Evolutionary conservation across 2,797 vertebrate genomes (phyloP).

Genomic region (Rhadinocentrus ornatus): DNA sequence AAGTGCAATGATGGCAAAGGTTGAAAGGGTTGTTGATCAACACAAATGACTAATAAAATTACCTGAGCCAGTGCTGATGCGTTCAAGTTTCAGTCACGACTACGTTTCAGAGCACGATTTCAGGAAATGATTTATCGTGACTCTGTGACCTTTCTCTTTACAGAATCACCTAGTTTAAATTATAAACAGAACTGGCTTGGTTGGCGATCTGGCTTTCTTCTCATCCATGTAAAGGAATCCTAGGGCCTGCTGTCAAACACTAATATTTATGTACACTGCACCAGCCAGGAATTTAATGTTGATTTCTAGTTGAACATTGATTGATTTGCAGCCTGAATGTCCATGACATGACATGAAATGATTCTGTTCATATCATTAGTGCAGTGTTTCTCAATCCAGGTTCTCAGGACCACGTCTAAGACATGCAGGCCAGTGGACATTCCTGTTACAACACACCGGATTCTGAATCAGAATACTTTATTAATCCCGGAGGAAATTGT

Average conservation of each 20-base stretch:
- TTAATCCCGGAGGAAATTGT: too few relatives aligned
- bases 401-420: too few relatives aligned
- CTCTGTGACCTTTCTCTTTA: slow-evolving; percentile 7
- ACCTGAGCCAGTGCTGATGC: slow-evolving; percentile 16
- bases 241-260: background rate
- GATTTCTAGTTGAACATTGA: too few relatives aligned
- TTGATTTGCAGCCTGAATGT: background rate
- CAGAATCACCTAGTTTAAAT: background rate
- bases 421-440: too few relatives aligned
- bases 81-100: slow-evolving; percentile 10
- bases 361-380: background rate
- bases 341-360: background rate
- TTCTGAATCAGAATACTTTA: too few relatives aligned
- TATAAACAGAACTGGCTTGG: background rate
- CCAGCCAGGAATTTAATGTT: background rate
- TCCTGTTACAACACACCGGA: too few relatives aligned
- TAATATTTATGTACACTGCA: background rate
- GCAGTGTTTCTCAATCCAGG: too few relatives aligned
- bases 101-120: background rate
- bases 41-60: slow-evolving; percentile 65
- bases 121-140: slow-evolving; percentile 3
- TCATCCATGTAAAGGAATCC: background rate
- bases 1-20: slow-evolving; percentile 56
- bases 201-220: background rate
- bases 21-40: slow-evolving; percentile 70